Evolutionary conservation across 92 coral and sea anemone genomes (phyloP), one percentile per base, ranked within the genome.

Genomic region (Plumapathes pennacea): DNA sequence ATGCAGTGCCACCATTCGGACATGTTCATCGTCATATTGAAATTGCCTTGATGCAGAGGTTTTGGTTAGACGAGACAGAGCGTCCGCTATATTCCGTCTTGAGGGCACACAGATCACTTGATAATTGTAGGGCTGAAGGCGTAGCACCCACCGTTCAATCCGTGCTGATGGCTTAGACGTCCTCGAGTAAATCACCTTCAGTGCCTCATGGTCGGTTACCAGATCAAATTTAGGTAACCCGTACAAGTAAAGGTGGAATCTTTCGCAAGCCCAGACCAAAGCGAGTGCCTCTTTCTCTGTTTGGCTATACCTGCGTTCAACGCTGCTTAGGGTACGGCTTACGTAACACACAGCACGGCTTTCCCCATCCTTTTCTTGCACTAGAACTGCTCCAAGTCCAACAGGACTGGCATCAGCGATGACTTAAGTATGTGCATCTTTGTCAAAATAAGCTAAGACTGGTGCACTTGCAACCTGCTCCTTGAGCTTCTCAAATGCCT

Each of bases 281-380:
- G 71, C 72, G 18, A 77, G 31, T 15, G 83, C 83, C 40, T 76
- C 83, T 31, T 67, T 76, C 66, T 57, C 76, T 9, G 77, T 60
- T 37, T 77, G 84, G n/a, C 64, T 48, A 44, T 77, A 69, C 13
- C 77, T 14, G 2, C 64, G 14, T 31, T 69, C 77, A 14, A 46
- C 63, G 25, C 36, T 54, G 32, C 71, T 58, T 26, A 67, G 55
- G 54, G 50, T 67, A 4, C 76, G 38, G 32, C 84, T 67, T 2
- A 74, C 74, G 32, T 66, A 76, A 32, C 54, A 46, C 11, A 76
- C 64, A 11, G 58, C 49, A 32, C 82, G 18, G 19, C 47, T 50
- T 23, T 38, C 58, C 26, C 63, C 77, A 31, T 56, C 59, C 50
- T 66, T 69, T 40, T 67, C 69, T 50, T 67, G 75, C n/a, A 76